Conservation (phyloP, 30 jellyfish, hydroid and myxozoan genomes). For the Cassiopea andromeda region DNA sequence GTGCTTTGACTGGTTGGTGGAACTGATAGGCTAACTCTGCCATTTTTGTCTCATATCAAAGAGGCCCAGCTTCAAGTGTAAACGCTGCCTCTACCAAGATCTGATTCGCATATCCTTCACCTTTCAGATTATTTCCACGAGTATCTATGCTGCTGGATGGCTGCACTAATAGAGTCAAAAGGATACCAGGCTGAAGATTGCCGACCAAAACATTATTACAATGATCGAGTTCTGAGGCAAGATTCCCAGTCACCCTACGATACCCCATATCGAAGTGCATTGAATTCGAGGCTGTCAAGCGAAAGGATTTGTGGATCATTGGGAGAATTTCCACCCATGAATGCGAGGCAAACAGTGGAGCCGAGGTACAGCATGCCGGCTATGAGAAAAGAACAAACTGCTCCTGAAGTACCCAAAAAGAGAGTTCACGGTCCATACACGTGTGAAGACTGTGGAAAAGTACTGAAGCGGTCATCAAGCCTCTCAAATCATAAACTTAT, state of each 20-base stretch:
- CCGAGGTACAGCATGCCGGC: slow-evolving; percentile 12
- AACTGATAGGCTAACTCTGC: too few species aligned
- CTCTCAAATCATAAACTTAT: slow-evolving; percentile 79
- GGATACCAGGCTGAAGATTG: slow-evolving; percentile 5
- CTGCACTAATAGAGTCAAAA: slow-evolving; percentile 36
- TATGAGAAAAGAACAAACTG: slow-evolving; percentile 6
- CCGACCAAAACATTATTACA: slow-evolving; percentile 4
- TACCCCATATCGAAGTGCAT: background rate
- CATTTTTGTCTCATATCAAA: too few species aligned
- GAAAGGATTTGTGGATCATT: slow-evolving; percentile 20
- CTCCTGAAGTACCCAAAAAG: slow-evolving; percentile 5
- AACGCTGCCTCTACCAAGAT: too few species aligned
- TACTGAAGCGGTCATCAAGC: slow-evolving; percentile 75
- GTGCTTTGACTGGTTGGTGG: too few species aligned
- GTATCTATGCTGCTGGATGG: slow-evolving; percentile 44
- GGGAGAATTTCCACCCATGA: slow-evolving; percentile 23
- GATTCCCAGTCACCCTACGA: background rate
- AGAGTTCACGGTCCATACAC: slow-evolving; percentile 68
- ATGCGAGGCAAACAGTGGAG: slow-evolving; percentile 13
- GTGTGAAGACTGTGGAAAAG: slow-evolving; percentile 83
- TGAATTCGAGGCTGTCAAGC: background rate
- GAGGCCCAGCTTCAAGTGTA: too few species aligned
- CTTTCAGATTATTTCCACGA: slow-evolving; percentile 46
- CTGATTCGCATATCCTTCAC: background rate
- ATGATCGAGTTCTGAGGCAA: slow-evolving; percentile 4